Conservation (phyloP, 1,140 invertebrate genomes). For the Paramacrobiotus metropolitanus region DNA sequence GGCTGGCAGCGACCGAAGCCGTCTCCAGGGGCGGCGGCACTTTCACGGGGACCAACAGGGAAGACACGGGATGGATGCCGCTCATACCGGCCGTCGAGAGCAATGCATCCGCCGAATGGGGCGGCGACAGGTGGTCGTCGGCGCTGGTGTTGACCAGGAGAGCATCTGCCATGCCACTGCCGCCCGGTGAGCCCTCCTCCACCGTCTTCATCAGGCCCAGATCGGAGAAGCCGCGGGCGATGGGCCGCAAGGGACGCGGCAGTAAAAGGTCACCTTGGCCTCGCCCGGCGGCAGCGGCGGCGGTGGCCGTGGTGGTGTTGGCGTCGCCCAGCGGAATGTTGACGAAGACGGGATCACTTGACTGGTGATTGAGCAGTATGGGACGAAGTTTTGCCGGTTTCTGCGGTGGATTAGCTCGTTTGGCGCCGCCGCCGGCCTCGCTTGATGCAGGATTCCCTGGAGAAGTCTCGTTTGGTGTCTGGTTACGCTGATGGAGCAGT, state of each 20-base stretch:
- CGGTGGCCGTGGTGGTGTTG: conserved; percentile 23
- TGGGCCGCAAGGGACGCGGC: no score
- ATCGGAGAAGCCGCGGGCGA: conserved; percentile 50
- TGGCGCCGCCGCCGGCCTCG: conserved; percentile 10
- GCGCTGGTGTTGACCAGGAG: no score
- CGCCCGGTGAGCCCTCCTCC: no score
- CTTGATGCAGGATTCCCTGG: conserved; percentile 13
- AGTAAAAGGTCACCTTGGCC: no score
- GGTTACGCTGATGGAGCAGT: conserved; percentile 46
- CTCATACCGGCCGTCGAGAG: no score
- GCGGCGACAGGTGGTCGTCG: no score
- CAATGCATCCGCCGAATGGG: no score
- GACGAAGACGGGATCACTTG: conserved; percentile 35
- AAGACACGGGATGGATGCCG: no score
- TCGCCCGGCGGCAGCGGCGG: conserved; percentile 31
- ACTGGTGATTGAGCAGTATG: conserved; percentile 42
- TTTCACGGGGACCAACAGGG: no score
- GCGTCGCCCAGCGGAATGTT: neutral
- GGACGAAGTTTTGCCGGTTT: conserved; percentile 27
- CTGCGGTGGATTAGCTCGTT: conserved; percentile 12
- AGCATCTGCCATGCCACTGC: no score
- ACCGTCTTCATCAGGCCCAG: conserved; percentile 28
- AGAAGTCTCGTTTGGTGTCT: conserved; percentile 13
- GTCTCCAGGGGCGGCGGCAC: no score
- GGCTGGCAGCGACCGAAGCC: no score